Percentiles rank a stretch among this genome's conserved stretches.
Conservation (phyloP, 2,797 vertebrate species). For the Poeciliopsis infans region DNA sequence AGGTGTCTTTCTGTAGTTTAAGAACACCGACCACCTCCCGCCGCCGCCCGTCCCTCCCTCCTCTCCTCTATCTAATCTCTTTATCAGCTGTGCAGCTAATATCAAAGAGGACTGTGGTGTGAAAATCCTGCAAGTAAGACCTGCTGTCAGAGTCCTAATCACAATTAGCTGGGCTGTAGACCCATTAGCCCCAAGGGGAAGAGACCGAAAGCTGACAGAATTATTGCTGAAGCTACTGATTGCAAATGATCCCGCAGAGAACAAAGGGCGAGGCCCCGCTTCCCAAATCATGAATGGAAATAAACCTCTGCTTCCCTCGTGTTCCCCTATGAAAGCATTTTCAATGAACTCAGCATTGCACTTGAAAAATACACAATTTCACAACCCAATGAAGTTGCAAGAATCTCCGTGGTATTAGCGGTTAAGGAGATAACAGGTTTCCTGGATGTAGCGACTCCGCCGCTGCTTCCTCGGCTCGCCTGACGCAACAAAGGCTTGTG, state of each 20-base stretch:
- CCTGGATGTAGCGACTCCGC: conserved; percentile 42
- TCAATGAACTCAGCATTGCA: conserved; percentile 1
- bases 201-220: conserved; percentile 61
- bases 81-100: conserved; percentile 75
- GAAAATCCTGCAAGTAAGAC: conserved; percentile 73
- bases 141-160: conserved; percentile 75
- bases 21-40: conserved; percentile 44
- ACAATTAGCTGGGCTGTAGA: conserved; percentile 75
- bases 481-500: conserved; percentile 48
- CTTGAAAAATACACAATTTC: conserved; percentile 17
- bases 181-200: conserved; percentile 69
- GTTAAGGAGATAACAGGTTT: conserved; percentile 56
- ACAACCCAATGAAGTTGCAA: conserved; percentile 16
- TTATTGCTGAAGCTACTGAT: conserved; percentile 64
- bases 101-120: conserved; percentile 73
- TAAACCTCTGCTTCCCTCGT: not conserved
- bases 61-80: conserved; percentile 72
- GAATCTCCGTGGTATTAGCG: conserved; percentile 24
- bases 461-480: conserved; percentile 40
- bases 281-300: not conserved
- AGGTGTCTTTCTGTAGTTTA: conserved; percentile 78
- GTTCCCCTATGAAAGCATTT: conserved; percentile 16
- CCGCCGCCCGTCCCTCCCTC: conserved; percentile 4
- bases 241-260: conserved; percentile 55
- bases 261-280: conserved; percentile 24